Conservation (phyloP, 1,140 invertebrate species). For the Paracyclopina nana region DNA sequence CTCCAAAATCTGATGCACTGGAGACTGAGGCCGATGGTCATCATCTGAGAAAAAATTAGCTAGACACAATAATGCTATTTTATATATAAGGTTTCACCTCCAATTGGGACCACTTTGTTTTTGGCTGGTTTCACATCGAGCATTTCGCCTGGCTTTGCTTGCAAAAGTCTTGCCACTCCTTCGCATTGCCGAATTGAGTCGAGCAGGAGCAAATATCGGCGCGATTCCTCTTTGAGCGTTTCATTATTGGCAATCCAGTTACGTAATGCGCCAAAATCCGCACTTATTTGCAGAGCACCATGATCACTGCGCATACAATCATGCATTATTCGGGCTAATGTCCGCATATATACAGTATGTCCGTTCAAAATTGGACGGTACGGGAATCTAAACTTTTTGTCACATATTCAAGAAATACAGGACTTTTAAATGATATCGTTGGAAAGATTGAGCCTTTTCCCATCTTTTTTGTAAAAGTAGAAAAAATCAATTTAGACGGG, state of each 20-base stretch:
- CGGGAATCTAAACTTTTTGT: too few species aligned
- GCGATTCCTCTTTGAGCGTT: slow-evolving; percentile 2
- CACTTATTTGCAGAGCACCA: slow-evolving; percentile 8
- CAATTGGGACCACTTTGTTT: slow-evolving; percentile 11
- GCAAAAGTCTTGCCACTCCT: slow-evolving; percentile 12
- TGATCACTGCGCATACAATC: slow-evolving; percentile 8
- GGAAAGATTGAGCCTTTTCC: too few species aligned
- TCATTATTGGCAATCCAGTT: slow-evolving; percentile 7
- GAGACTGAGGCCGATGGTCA: not conserved
- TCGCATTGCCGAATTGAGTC: slow-evolving; percentile 16
- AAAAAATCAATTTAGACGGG: too few species aligned
- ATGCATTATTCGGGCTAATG: too few species aligned
- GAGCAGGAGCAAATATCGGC: slow-evolving; percentile 11
- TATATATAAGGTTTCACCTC: not conserved
- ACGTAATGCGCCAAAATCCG: slow-evolving; percentile 4
- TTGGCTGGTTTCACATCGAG: slow-evolving; percentile 16
- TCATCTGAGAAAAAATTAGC: too few species aligned
- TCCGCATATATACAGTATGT: too few species aligned
- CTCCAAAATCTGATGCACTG: slow-evolving; percentile 11
- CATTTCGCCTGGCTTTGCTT: slow-evolving; percentile 1
- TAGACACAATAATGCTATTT: too few species aligned
- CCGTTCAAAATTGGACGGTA: too few species aligned
- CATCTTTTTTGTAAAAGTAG: too few species aligned
- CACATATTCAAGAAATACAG: too few species aligned
- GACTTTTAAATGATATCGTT: too few species aligned